Percentiles rank a stretch among this genome's conserved stretches.
phyloP scores from a whole-genome alignment of 2,113 vertebrate genomes.

The Rhipidura dahli region DNA sequence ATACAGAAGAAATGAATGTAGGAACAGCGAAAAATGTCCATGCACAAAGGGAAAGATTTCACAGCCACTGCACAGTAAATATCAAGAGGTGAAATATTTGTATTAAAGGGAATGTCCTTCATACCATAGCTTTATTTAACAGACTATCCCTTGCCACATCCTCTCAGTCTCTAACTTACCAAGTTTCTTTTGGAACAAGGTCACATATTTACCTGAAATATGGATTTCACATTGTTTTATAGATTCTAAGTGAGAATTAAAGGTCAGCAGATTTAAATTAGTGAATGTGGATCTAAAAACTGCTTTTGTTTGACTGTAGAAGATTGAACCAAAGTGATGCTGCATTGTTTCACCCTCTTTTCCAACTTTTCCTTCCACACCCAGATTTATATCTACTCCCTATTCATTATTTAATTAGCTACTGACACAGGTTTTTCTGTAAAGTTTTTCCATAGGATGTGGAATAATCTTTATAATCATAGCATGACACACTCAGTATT shows the following conservation, averaged over 20 bases:
- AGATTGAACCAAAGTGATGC: not conserved
- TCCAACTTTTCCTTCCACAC: not conserved
- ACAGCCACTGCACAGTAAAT: conserved; percentile 6
- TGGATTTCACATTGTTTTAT: not conserved
- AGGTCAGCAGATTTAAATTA: conserved; percentile 8
- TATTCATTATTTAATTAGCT: not conserved
- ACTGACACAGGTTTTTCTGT: not conserved
- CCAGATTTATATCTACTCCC: not conserved
- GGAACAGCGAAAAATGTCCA: not conserved
- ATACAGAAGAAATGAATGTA: conserved; percentile 24
- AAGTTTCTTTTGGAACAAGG: not conserved
- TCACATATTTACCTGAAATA: conserved; percentile 39
- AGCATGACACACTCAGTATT: not conserved
- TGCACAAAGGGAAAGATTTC: conserved; percentile 10
- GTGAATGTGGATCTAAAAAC: not conserved
- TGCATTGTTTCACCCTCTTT: not conserved
- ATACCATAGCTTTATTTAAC: conserved; percentile 2
- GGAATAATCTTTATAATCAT: not conserved
- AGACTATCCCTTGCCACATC: not conserved
- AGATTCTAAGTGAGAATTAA: not conserved
- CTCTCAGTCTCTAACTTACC: not conserved
- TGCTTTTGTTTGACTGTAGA: not conserved
- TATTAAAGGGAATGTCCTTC: not conserved
- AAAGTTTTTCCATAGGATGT: not conserved
- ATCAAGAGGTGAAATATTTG: conserved; percentile 30